A percentile compares a stretch with the other conserved stretches of the same genome.
Conservation (phyloP, 2,797 vertebrate species). For the Labroides dimidiatus region DNA sequence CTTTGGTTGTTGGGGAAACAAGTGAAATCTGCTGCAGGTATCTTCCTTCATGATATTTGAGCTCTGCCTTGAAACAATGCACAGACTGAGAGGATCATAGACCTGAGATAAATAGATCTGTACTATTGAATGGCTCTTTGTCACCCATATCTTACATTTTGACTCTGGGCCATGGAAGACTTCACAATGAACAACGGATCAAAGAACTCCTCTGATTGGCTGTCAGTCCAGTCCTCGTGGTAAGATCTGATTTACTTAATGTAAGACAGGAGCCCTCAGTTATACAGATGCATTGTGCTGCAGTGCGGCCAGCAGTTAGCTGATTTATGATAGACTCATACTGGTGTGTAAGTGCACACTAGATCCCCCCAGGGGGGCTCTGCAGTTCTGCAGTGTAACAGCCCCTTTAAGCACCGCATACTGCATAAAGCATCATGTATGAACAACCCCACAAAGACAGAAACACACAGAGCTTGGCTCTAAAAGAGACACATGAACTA, state of each 20-base stretch:
- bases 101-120: too few relatives aligned
- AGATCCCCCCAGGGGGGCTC: background rate
- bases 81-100: too few relatives aligned
- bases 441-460: background rate
- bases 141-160: too few relatives aligned
- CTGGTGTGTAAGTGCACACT: background rate
- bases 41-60: too few relatives aligned
- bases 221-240: background rate
- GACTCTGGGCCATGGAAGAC: too few relatives aligned
- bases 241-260: background rate
- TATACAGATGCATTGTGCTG: background rate
- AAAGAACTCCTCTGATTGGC: background rate
- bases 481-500: background rate
- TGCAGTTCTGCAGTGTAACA: constrained; percentile 1
- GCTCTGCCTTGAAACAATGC: too few relatives aligned
- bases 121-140: too few relatives aligned
- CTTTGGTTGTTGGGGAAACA: too few relatives aligned
- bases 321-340: background rate
- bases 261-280: background rate
- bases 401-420: background rate
- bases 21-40: too few relatives aligned
- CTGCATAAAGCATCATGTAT: background rate
- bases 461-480: background rate
- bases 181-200: background rate
- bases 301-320: constrained; percentile 2